Evolutionary conservation across 2,888 invertebrate species (phyloP), one percentile per base, ranked within the genome.

Genomic region (Abscondita cerata): DNA sequence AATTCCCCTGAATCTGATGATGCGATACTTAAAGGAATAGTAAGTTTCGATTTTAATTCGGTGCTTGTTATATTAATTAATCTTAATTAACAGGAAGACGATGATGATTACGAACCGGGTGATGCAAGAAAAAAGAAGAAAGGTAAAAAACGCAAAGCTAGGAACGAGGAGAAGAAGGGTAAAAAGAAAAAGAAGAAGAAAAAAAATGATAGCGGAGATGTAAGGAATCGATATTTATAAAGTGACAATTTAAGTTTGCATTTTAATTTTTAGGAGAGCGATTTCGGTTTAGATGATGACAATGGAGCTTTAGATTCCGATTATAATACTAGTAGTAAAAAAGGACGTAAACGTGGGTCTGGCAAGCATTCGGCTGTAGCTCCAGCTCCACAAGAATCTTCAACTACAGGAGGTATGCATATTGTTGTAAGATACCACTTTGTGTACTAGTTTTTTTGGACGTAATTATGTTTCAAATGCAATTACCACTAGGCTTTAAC

Each of bases 111-210:
- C 72, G 93, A 93, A 67, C 91, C 90, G 55, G 93, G 93, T 76
- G 93, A 91, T 81, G 86, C 86, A 52, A 87, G 92, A 72, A 93
- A 92, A 80, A 93, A 93, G 82, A 96, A 96, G 77, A 95, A 96
- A 75, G 95, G 95, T 18, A 96, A 96, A 80, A 97, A 97, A 78
- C 87, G 96, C 76, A 96, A 95, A 83, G 92, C 91, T 54, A 87
- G 90, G 72, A 91, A 94, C 73, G 95, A 95, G 78, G 92, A 92
- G 59, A 94, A 95, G 80, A 95, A 94, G 76, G 95, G 94, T 69
- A 93, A 93, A 79, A 94, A 95, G 82, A 94, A 95, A 82, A 95
- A 95, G 87, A 95, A 95, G 84, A 94, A 94, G 85, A 90, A 93
- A 80, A 95, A 93, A 86, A 93, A 93, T 81, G 95, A 95, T 70